Evolutionary conservation across 2,888 invertebrate genomes (phyloP).

Genomic region (Ceramica pisi): DNA sequence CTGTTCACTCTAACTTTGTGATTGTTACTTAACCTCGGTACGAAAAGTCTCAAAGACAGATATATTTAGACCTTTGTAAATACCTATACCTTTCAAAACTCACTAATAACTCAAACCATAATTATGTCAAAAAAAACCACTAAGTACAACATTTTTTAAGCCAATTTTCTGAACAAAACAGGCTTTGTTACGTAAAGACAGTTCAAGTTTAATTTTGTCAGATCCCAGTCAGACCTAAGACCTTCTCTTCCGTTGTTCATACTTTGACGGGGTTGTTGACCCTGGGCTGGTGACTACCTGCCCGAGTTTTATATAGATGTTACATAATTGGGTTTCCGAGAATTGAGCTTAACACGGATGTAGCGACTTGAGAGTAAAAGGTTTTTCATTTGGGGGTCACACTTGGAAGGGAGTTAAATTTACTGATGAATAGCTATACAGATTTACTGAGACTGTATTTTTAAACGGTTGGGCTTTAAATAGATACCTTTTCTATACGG

Average conservation of each 20-base stretch:
- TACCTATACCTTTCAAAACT: conserved; percentile 9
- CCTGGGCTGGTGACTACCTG: conserved; percentile 18
- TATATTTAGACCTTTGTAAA: background rate
- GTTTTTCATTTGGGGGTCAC: conserved; percentile 5
- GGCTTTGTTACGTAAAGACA: conserved; percentile 8
- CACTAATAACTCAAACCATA: background rate
- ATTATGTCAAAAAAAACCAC: background rate
- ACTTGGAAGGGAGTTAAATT: background rate
- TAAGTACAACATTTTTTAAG: background rate
- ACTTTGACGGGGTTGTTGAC: conserved; percentile 51
- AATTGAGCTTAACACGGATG: conserved; percentile 33
- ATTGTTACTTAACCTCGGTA: background rate
- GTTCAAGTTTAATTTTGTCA: conserved; percentile 9
- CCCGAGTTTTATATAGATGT: background rate
- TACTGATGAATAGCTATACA: too few species aligned
- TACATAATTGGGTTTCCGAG: conserved; percentile 24
- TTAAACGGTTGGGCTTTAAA: too few species aligned
- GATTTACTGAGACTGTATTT: too few species aligned
- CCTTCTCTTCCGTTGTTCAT: conserved; percentile 52
- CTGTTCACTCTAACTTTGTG: too few species aligned
- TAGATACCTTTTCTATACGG: too few species aligned
- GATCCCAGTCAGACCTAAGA: conserved; percentile 11
- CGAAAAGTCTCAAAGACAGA: background rate
- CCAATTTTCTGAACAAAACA: background rate
- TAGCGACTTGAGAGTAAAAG: background rate